Conservation (phyloP, 2,113 vertebrate genomes). For the Notiomystis cincta region DNA sequence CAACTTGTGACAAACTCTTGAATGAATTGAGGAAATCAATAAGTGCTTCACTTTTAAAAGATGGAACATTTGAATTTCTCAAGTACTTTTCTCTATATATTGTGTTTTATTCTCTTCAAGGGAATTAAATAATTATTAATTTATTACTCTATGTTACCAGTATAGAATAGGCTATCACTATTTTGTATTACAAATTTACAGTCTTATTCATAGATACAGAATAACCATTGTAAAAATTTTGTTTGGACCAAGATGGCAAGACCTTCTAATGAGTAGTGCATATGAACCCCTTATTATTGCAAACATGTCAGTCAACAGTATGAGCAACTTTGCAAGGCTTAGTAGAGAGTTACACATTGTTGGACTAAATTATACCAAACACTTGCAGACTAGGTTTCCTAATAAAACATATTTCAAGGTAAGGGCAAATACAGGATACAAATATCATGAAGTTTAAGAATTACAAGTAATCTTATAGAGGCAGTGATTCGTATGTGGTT, state of each 20-base stretch:
- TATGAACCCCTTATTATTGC: not conserved
- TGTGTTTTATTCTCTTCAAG: not conserved
- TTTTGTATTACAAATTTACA: not conserved
- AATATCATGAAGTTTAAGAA: not conserved
- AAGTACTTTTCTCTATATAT: not conserved
- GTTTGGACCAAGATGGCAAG: not conserved
- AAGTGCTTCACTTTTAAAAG: not conserved
- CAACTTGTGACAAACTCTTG: not conserved
- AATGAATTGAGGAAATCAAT: not conserved
- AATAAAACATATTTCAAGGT: not conserved
- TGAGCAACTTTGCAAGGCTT: not conserved
- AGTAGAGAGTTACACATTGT: not conserved
- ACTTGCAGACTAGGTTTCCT: not conserved
- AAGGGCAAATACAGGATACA: not conserved
- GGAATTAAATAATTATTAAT: not conserved
- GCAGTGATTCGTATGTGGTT: not conserved
- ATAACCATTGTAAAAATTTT: not conserved
- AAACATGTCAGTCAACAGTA: not conserved
- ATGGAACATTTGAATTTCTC: not conserved
- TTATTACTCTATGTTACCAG: not conserved
- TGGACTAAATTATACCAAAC: not conserved
- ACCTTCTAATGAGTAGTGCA: not conserved
- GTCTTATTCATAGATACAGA: not conserved
- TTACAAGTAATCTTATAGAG: not conserved
- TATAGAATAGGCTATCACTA: not conserved